Evolutionary conservation across 2,113 vertebrate genomes (phyloP).

Genomic region (Thamnaconus septentrionalis): DNA sequence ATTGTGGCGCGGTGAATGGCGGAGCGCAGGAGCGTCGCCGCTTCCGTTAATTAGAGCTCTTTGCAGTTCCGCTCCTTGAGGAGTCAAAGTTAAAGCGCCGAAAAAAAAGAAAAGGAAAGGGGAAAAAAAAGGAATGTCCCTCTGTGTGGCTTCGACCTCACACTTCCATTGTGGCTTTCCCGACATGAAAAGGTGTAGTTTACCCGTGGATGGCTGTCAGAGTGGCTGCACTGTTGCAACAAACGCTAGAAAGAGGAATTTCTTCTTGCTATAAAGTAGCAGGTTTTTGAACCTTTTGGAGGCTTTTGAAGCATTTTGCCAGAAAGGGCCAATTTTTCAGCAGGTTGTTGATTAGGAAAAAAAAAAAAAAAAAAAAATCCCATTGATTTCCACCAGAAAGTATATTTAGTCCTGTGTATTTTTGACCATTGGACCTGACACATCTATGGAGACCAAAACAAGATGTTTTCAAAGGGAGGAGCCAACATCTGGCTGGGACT

Average conservation of each 20-base stretch:
- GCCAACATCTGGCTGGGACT: too few species aligned
- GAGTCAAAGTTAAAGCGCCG: slow-evolving; percentile 66
- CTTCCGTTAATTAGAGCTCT: slow-evolving; percentile 83
- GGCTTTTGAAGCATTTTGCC: too few species aligned
- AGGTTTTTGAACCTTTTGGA: too few species aligned
- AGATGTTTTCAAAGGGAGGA: too few species aligned
- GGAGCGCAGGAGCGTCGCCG: slow-evolving; percentile 72
- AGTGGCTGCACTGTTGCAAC: neutral
- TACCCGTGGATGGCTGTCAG: slow-evolving; percentile 27
- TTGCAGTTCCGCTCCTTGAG: slow-evolving; percentile 74
- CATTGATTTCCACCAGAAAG: too few species aligned
- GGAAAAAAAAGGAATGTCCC: slow-evolving; percentile 36
- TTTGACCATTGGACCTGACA: too few species aligned
- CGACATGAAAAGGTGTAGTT: slow-evolving; percentile 58
- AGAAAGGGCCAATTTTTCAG: too few species aligned
- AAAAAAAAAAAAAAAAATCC: too few species aligned
- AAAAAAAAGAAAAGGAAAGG: slow-evolving; percentile 8
- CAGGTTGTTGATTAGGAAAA: too few species aligned
- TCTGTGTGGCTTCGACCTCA: slow-evolving; percentile 46
- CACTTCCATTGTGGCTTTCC: slow-evolving; percentile 54
- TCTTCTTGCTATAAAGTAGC: neutral
- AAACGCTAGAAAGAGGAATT: slow-evolving; percentile 21
- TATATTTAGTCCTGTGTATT: too few species aligned
- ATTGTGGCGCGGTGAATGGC: slow-evolving; percentile 82
- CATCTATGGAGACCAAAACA: too few species aligned